Evolutionary conservation across 2,888 invertebrate genomes (phyloP).

Genomic region (Isoperla grammatica): DNA sequence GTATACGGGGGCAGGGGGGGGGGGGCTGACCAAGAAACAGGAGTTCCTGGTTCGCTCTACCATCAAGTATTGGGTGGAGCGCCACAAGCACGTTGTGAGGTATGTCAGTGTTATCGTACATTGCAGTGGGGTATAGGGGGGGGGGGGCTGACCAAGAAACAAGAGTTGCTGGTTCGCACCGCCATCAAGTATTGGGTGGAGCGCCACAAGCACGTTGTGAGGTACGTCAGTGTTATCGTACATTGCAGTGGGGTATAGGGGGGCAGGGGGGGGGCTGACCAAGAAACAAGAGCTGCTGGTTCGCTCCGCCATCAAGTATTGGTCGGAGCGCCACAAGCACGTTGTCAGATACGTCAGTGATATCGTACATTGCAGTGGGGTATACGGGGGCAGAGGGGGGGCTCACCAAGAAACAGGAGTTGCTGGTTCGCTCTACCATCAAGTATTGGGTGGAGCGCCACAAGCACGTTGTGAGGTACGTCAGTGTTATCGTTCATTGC

Average conservation of each 20-base stretch:
- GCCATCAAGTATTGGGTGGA: conserved; percentile 90
- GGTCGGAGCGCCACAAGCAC: conserved; percentile 85
- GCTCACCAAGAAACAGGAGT: conserved; percentile 75
- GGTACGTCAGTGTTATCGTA: conserved; percentile 51
- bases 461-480: conserved; percentile 79
- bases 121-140: no score
- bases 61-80: no score
- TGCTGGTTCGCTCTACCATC: conserved; percentile 78
- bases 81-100: no score
- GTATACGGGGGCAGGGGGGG: no score
- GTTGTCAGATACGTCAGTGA: conserved; percentile 87
- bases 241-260: no score
- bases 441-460: conserved; percentile 88
- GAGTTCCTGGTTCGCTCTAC: conserved; percentile 75
- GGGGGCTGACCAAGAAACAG: conserved; percentile 75
- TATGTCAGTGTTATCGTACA: no score
- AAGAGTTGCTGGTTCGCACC: conserved; percentile 76
- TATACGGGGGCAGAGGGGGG: no score
- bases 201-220: conserved; percentile 80
- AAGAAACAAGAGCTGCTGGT: no score
- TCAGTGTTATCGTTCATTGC: no score
- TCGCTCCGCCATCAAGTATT: no score
- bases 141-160: conserved; percentile 75
- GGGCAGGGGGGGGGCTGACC: no score
- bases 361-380: no score